These are phyloP conservation scores for Crypturellus tataupa DNA, from an alignment of 2,797 vertebrate species.

Conservation along the genomic window DNA sequence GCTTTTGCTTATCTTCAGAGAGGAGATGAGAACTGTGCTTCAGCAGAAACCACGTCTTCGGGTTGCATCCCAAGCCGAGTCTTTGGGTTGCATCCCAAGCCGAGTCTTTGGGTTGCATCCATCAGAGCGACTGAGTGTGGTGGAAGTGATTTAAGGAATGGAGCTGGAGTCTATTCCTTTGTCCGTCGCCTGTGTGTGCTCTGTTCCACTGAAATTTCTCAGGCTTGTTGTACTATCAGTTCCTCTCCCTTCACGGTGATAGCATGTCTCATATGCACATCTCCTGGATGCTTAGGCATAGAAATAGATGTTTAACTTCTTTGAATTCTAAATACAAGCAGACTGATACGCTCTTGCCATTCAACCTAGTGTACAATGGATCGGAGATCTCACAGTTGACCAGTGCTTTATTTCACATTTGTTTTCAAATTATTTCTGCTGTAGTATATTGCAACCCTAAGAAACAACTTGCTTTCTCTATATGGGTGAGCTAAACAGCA, in stretches of 20 bases:
- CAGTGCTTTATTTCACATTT: constrained; percentile 50
- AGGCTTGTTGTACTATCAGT: background rate
- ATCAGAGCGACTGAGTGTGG: background rate
- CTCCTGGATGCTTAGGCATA: background rate
- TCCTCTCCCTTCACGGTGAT: background rate
- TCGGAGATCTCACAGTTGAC: constrained; percentile 72
- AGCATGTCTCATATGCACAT: accelerated
- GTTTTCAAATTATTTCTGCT: constrained; percentile 63
- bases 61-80: no score
- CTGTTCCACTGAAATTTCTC: background rate
- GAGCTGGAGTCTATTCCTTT: background rate
- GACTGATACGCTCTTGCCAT: constrained; percentile 41
- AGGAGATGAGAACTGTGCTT: constrained; percentile 23
- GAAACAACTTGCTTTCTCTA: background rate
- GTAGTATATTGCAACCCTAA: constrained; percentile 21
- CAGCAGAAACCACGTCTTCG: no score
- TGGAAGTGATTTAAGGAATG: constrained; percentile 33
- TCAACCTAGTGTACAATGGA: constrained; percentile 64
- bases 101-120: background rate
- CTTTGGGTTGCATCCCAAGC: no score
- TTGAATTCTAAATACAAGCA: constrained; percentile 35
- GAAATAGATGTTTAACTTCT: constrained; percentile 64
- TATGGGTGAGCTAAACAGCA: background rate
- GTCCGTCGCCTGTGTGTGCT: background rate
- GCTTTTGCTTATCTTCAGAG: constrained; percentile 48